Base-by-base conservation (phyloP, 2,888 invertebrate species). In the Drosophila greeni region DNA sequence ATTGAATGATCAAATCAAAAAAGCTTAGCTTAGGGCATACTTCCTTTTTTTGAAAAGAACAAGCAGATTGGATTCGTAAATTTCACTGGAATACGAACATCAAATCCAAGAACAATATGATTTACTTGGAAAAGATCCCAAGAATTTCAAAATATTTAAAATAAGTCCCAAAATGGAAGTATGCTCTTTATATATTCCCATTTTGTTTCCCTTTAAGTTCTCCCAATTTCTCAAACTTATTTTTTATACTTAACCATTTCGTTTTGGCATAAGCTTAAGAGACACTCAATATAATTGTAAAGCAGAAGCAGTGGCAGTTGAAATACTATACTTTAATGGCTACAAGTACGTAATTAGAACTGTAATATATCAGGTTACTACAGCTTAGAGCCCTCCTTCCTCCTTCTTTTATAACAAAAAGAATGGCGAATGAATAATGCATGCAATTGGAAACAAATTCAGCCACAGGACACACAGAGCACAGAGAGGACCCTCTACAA, bases 191-290 rank as follows among this genome's bases (percentile, higher is more conserved):
- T 29, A 2, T 18, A 31, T 9, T 12, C 29, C 14, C 1, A 4
- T 4, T 29, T 29, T 14, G 14, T 8, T 47, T 43, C 11, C 0
- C 16, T 1, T 31, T 47, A 31, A 31, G 45, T 47, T 45, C 18
- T 29, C 18, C 45, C 45, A 4, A 5, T 45, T 26, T 8, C 3
- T 3, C 2, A 14, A 1, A 12, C 14, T 31, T 29, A 0, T 9
- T 18, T 18, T 31, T 11, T 4, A 29, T 31, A 16, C 2, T 20
- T 26, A 1, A 6, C 11, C 23, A 1, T 42, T 24, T 42, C 9
- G 14, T 42, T 20, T 57, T 58, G 12, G 20, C 24, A 11, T 57
- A 56, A 57, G 20, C 39, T 40, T 58, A 58, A 57, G 58, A 45
- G 26, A 24, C 8, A 11, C 3, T n/a, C n/a, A n/a, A 26, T 7